Conservation (phyloP, 2,113 vertebrate species). For the Trogon surrucura region DNA sequence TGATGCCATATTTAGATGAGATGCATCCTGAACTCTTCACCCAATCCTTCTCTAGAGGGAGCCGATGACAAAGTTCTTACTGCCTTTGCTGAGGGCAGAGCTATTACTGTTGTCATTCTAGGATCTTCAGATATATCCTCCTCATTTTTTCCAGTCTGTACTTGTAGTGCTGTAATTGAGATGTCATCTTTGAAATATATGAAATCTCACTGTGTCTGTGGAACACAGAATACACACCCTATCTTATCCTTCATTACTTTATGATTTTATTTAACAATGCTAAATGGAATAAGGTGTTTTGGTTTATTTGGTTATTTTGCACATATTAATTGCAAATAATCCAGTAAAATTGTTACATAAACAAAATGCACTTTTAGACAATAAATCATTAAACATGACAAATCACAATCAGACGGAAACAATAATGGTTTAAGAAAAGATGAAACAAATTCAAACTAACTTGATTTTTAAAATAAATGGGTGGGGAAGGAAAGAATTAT, state of each 20-base stretch:
- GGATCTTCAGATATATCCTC: conserved; percentile 25
- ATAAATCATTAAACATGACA: neutral
- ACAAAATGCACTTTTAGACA: neutral
- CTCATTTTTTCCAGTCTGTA: conserved; percentile 29
- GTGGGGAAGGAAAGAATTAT: neutral
- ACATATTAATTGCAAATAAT: neutral
- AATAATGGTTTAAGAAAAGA: neutral
- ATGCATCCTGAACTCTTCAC: neutral
- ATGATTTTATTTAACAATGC: neutral
- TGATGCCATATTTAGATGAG: neutral
- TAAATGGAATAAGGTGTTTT: neutral
- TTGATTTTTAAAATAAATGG: neutral
- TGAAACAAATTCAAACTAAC: neutral
- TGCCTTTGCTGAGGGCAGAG: neutral
- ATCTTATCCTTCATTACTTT: neutral
- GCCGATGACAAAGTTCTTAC: conserved; percentile 45
- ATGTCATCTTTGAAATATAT: conserved; percentile 36
- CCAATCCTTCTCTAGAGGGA: conserved; percentile 33
- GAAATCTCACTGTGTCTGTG: neutral
- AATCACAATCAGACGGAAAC: neutral
- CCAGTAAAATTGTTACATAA: neutral
- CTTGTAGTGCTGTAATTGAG: conserved; percentile 34
- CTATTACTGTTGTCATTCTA: conserved; percentile 27
- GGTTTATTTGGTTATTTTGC: neutral
- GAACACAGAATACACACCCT: neutral